phyloP scores from a whole-genome alignment of 1,140 invertebrate genomes.

The Penaeus vannamei region DNA sequence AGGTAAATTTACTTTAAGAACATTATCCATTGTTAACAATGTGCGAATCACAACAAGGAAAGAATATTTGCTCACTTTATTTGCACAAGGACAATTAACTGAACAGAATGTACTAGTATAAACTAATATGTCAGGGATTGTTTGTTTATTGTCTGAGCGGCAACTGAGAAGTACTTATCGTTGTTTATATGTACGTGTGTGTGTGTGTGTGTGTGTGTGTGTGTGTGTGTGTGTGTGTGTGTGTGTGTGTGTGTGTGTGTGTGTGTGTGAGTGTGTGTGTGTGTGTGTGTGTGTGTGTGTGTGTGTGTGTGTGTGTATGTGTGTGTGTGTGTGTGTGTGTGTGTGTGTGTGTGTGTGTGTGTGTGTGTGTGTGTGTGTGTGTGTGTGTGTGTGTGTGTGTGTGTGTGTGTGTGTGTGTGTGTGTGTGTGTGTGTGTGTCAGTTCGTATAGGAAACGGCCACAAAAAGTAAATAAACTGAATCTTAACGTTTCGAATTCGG shows the following conservation, averaged over 20 bases:
- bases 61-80: no score
- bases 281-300: not conserved
- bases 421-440: not conserved
- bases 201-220: slow-evolving; percentile 19
- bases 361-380: slow-evolving; percentile 5
- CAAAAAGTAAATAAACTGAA: no score
- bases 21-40: no score
- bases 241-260: slow-evolving; percentile 19
- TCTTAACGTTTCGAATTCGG: no score
- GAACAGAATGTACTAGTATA: no score
- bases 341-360: not conserved
- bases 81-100: no score
- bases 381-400: not conserved
- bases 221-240: slow-evolving; percentile 19
- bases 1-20: no score
- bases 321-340: not conserved
- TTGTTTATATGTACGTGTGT: not conserved
- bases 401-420: not conserved
- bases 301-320: not conserved
- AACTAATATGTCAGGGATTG: no score
- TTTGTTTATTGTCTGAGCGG: no score
- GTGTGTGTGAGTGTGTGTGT: slow-evolving; percentile 10
- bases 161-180: no score
- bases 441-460: slow-evolving; percentile 11
- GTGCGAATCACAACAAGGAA: no score